Evolutionary conservation across 37 sponge, comb jelly and placozoan species (phyloP).

Genomic region (Amphimedon queenslandica): DNA sequence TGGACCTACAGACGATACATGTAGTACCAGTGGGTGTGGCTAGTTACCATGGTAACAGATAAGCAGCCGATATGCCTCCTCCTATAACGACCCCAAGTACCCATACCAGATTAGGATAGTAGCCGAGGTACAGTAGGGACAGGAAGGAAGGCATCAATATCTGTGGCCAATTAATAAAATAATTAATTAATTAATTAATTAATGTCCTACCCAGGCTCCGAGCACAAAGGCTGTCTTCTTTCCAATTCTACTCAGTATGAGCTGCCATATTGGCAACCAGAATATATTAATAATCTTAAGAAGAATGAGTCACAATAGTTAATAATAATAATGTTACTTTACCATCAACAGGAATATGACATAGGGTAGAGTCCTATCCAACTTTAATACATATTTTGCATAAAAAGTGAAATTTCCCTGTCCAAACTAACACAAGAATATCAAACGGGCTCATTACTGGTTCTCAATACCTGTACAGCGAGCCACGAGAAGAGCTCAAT

Average conservation of each 20-base stretch:
- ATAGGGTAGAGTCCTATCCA: no score
- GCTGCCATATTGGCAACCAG: conserved; percentile 81
- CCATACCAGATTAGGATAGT: conserved; percentile 18
- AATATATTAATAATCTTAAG: conserved; percentile 39
- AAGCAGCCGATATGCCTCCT: conserved; percentile 57
- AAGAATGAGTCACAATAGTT: no score
- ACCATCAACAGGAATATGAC: no score
- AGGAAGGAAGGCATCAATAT: conserved; percentile 26
- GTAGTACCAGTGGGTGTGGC: no score
- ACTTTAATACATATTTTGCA: conserved; percentile 51
- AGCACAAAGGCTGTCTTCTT: conserved; percentile 60
- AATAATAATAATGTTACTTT: neutral
- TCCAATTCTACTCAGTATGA: conserved; percentile 49
- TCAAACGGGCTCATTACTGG: neutral
- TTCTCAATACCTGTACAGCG: conserved; percentile 46
- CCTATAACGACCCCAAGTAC: conserved; percentile 40
- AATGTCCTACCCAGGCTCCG: conserved; percentile 46
- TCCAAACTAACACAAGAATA: conserved; percentile 44
- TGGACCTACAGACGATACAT: no score
- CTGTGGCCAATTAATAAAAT: conserved; percentile 3
- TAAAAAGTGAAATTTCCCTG: conserved; percentile 71
- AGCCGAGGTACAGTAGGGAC: conserved; percentile 31
- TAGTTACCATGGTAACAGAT: conserved; percentile 81
- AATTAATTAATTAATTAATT: neutral
- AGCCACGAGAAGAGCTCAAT: conserved; percentile 72